Base-by-base conservation (phyloP, 2,113 vertebrate species). In the Psittacara wagleri region DNA sequence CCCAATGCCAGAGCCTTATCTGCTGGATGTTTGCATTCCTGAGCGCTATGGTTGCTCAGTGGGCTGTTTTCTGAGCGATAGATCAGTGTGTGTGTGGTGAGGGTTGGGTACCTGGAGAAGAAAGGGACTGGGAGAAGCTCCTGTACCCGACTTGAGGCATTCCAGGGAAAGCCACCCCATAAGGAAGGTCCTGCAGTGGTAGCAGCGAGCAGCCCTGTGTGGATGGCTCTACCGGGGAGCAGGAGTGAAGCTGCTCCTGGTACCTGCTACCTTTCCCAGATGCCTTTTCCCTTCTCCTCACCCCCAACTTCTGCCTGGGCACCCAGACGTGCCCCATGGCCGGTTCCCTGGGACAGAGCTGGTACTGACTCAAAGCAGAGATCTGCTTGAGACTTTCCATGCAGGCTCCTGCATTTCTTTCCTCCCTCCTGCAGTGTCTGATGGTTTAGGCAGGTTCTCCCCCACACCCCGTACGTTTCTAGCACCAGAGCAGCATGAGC, bases 31-130 rank as follows among this genome's bases (percentile, higher is more conserved):
- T 59, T 11, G 8, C 33, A 4, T 13, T 54, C 51, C 83, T 44
- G 11, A 35, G 8, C 1, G 0, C 43, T 46, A 3, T 2, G 48
- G 62, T 17, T 37, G n/a, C 43, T 66, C 31, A 3, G 61, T 0
- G 4, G 7, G 61, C 44, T 31, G 12, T 49, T 57, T 88, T 61
- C 0, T 2, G 2, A 64, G 76, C 0, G 0, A 44, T 63, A 84
- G 62, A 83, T 19, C 15, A 3, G 46, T 0, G 3, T 14, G 79
- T 1, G 9, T 35, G 72, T 5, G 23, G 52, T 5, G 3, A 76
- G 67, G 67, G 48, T 1, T 49, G 35, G 9, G 52, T 9, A n/a
- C 23, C 41, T 7, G 11, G 77, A 33, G 16, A 66, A 70, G 35
- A 69, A 49, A 63, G 27, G 24, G n/a, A 27, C 22, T 90, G 70